Conservation (phyloP, 92 coral and sea anemone genomes). For the Zoanthus solanderi region DNA sequence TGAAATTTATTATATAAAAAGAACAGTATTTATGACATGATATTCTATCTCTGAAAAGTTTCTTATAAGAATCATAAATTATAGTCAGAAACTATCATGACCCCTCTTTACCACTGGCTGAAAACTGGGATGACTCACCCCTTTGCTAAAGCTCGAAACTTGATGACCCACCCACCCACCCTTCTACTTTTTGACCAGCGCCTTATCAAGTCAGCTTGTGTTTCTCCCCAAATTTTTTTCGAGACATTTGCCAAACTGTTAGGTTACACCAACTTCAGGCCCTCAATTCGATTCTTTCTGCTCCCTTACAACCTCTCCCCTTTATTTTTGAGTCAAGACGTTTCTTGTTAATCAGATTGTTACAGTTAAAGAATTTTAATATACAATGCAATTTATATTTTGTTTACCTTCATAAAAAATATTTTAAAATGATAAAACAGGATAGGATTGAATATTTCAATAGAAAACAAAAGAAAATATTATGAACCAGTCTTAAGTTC, state of each 20-base stretch:
- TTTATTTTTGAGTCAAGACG: constrained; percentile 6
- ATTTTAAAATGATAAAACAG: constrained; percentile 1
- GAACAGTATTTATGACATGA: constrained; percentile 3
- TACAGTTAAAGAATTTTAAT: background rate
- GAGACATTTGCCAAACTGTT: background rate
- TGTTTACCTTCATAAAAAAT: background rate
- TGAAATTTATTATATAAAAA: background rate
- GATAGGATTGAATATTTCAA: background rate
- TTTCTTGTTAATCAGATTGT: constrained; percentile 2
- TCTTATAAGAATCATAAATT: constrained; percentile 2
- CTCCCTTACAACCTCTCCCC: constrained; percentile 8
- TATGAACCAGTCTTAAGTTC: constrained; percentile 3
- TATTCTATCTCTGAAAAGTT: constrained; percentile 19
- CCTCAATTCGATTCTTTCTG: constrained; percentile 4
- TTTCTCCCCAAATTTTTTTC: background rate
- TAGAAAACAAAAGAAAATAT: constrained; percentile 4
- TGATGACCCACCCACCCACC: constrained; percentile 23
- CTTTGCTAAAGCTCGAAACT: constrained; percentile 15
- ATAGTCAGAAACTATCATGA: constrained; percentile 14
- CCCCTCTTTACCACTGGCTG: constrained; percentile 23
- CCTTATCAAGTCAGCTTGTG: constrained; percentile 13
- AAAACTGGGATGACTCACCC: constrained; percentile 13
- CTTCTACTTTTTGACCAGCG: constrained; percentile 17
- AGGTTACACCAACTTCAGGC: constrained; percentile 6
- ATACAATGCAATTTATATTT: background rate